Evolutionary conservation across 2,113 vertebrate genomes (phyloP), one percentile per base, ranked within the genome.

Genomic region (Toxotes jaculatrix): DNA sequence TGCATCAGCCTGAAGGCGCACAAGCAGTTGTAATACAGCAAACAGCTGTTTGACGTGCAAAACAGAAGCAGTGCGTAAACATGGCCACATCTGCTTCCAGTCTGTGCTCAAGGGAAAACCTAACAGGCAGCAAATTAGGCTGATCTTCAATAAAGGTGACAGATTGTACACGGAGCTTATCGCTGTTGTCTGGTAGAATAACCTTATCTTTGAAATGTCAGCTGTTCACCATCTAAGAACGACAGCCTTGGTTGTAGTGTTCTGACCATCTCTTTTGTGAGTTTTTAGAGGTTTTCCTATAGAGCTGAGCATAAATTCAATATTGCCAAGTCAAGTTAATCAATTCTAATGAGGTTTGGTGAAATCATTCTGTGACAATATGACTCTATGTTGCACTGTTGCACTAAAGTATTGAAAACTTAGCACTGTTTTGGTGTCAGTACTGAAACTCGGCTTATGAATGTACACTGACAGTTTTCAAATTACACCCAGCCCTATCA

Each of bases 11-110:
- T 17, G 57, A 77, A 77, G 88, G 74, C 32, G 8, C 43, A 63
- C 82, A 23, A 17, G 82, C 55, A 32, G 83, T 53, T 23, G 51
- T 16, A 64, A 66, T 21, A 31, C 32, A 11, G 13, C 34, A 77
- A 83, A 80, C 84, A 86, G 87, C 76, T 89, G 81, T 86, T 68
- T 65, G 64, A 81, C 60, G 53, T 43, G 51, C 43, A 72, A 56
- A 86, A 63, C 49, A 59, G 34, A 57, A 43, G 73, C 74, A 43
- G 74, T 11, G 7, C 68, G 73, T 68, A 85, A 91, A 87, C 81
- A 82, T 85, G 43, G 36, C 7, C 65, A 63, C 81, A 84, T 82
- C 86, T 89, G 91, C 42, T 65, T 77, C 55, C 70, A 59, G 67
- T 40, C 45, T 61, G 76, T 0, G 36, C 74, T 77, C 72, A 2